These are phyloP conservation scores for Linepithema humile DNA, from an alignment of 1,140 invertebrate species.

Conservation along the genomic window DNA sequence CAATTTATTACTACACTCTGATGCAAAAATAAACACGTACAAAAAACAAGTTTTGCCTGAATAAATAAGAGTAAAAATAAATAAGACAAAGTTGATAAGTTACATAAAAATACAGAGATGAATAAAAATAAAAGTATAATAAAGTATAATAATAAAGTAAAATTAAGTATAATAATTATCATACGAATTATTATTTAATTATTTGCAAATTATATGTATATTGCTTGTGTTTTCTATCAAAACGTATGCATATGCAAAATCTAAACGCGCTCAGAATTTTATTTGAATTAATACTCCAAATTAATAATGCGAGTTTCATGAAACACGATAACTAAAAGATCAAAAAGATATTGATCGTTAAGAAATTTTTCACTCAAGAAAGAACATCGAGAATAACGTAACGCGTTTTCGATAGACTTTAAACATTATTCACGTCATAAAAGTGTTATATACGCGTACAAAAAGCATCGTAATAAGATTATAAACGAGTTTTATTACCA, in stretches of 20 bases:
- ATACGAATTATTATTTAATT: too few relatives aligned
- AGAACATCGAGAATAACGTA: neutral
- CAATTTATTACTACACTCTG: neutral
- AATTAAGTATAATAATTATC: too few relatives aligned
- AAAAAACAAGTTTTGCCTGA: neutral
- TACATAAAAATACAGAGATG: neutral
- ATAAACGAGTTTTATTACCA: slow-evolving; percentile 22
- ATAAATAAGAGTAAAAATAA: neutral
- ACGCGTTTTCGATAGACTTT: neutral
- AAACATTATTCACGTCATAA: slow-evolving; percentile 2
- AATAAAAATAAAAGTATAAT: neutral
- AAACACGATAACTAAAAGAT: neutral
- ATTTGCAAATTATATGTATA: too few relatives aligned
- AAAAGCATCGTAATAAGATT: slow-evolving; percentile 12
- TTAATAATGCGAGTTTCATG: neutral
- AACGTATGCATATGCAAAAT: too few relatives aligned
- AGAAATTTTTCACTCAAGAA: neutral
- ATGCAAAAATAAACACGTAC: too few relatives aligned
- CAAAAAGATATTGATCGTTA: neutral
- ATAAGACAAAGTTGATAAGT: neutral
- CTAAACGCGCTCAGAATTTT: too few relatives aligned
- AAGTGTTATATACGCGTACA: neutral
- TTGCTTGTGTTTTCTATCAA: too few relatives aligned
- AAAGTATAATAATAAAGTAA: neutral
- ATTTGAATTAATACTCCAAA: neutral